Evolutionary conservation across 2,888 invertebrate genomes (phyloP), one percentile per base, ranked within the genome.

Genomic region (Phengaris alcon): DNA sequence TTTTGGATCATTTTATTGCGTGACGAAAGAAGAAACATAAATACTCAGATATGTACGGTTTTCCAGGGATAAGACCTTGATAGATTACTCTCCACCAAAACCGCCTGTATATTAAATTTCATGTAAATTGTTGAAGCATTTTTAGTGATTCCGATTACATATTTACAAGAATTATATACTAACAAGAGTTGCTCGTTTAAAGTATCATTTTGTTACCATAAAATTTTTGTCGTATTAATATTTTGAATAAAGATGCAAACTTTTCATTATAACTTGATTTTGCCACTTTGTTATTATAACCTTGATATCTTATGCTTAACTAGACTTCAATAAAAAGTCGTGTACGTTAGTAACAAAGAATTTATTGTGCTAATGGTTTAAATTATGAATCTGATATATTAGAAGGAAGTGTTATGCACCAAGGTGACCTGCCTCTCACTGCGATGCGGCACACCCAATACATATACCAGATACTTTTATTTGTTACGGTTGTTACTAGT

Each of bases 401-500:
- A 85, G 84, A 83, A 84, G 85, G 85, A 85, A 85, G 85, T 84
- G 82, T 79, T 80, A 77, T 79, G 81, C 81, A 78, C 75, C 86
- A 86, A 86, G 86, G 86, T 82, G 83, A 84, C 82, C 84, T 77
- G 78, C 84, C 85, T 84, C 85, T 85, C 85, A 81, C 82, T 78
- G 75, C 82, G 81, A 82, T 81, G 82, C 79, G 81, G 79, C 82
- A 80, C 83, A 80, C 82, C 82, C 79, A 80, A 79, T 79, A 79
- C 77, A 77, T 75, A 76, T 69, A 79, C 79, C 78, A 77, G 78
- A 80, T 80, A 80, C 75, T 76, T 80, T 79, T 79, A 77, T 76
- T 77, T 75, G 46, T 70, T 52, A 68, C 8, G 12, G 0, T 64
- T 59, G 22, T 59, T 59, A 22, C 5, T 59, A 1, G 9, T 35